Conservation (phyloP, 2,113 vertebrate species). For the Diadophis punctatus region DNA sequence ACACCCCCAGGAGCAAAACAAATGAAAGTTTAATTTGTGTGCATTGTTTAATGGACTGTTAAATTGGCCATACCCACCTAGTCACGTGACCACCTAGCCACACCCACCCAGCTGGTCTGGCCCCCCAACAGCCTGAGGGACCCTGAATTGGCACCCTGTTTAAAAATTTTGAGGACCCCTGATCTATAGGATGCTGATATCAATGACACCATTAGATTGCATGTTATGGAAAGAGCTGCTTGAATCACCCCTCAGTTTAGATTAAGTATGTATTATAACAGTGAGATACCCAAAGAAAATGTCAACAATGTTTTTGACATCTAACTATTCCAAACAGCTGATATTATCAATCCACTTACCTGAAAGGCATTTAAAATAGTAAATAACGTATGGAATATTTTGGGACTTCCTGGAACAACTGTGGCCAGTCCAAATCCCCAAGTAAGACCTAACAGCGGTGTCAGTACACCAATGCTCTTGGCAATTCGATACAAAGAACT, state of each 20-base stretch:
- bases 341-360: conserved; percentile 48
- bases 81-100: too few relatives aligned
- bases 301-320: background rate
- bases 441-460: conserved; percentile 72
- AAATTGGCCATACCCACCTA: too few relatives aligned
- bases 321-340: background rate
- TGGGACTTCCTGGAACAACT: conserved; percentile 17
- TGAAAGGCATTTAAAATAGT: conserved; percentile 71
- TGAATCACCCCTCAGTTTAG: background rate
- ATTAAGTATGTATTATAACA: background rate
- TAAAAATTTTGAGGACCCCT: too few relatives aligned
- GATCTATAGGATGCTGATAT: background rate
- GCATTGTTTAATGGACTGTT: too few relatives aligned
- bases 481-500: conserved; percentile 66
- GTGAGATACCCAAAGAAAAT: background rate
- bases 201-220: background rate
- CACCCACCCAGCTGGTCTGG: too few relatives aligned
- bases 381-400: conserved; percentile 66
- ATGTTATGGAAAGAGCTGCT: background rate
- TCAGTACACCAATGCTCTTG: conserved; percentile 74
- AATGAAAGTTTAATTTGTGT: too few relatives aligned
- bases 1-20: too few relatives aligned
- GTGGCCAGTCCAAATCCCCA: conserved; percentile 73
- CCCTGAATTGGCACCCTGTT: too few relatives aligned
- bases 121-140: too few relatives aligned